Base-by-base conservation (phyloP, 2,797 vertebrate genomes). In the Bovichtus variegatus region DNA sequence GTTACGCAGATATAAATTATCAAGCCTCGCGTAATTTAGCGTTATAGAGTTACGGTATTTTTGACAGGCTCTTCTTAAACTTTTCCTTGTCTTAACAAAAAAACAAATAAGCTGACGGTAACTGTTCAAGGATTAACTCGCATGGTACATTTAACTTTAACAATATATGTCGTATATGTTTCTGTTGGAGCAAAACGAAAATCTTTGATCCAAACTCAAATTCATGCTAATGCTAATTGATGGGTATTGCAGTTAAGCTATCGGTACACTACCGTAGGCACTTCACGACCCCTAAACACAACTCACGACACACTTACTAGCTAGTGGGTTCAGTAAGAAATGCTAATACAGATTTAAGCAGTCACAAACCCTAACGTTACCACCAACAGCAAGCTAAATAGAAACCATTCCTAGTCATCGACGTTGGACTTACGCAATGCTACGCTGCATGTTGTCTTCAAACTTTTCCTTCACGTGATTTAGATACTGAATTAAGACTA, bases 361-460 rank as follows among this genome's bases (percentile, higher is more conserved):
- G 29, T 21, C n/a, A 16, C 29, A 3, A 2, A 63, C 66, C n/a
- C 60, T 62, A 75, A 46, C 8, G 6, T 12, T 47, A 13, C 0
- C 0, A 46, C 13, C 31, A 12, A 18, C 6, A 53, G 2, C 6
- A 1, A 29, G 50, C 58, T 70, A 47, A 61, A 46, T 0, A 16
- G 0, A 21, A 62, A 61, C 8, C 0, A 50, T 19, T 13, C 1
- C 10, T 9, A 2, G 2, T 1, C 16, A 3, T 16, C 0, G 2
- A 1, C 2, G 5, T 1, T 7, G 7, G 59, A 95, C 95, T 95
- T 68, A 96, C 95, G 95, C 92, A 61, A 96, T 96, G 78, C 94
- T 96, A 38, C 95, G 92, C 90, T 96, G 95, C 95, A 96, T 96
- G 76, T 73, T 93, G 80, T 31, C 65, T 44, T 50, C 8, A 13